Evolutionary conservation across 2,888 invertebrate genomes (phyloP).

Genomic region (Eupithecia inturbata): DNA sequence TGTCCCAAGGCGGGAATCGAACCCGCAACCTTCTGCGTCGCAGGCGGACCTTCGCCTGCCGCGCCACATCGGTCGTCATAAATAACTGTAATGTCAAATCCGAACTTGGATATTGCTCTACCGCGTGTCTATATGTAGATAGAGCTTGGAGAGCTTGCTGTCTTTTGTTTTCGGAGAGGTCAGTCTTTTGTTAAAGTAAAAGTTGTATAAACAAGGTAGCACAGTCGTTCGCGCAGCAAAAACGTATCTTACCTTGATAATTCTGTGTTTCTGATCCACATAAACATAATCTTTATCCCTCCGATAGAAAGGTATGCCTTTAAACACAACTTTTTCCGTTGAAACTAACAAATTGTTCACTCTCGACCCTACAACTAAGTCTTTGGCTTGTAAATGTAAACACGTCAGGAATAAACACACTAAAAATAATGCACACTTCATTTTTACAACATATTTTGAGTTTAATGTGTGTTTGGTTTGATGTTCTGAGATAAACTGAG

Average conservation of each 20-base stretch:
- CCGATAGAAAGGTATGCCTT: conserved; percentile 61
- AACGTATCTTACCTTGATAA: conserved; percentile 67
- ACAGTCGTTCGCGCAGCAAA: not conserved
- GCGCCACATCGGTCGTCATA: no score
- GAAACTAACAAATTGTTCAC: conserved; percentile 73
- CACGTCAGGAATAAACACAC: conserved; percentile 56
- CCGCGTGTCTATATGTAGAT: not conserved
- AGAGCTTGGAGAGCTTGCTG: no score
- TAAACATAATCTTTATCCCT: conserved; percentile 74
- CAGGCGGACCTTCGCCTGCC: no score
- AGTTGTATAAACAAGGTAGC: not conserved
- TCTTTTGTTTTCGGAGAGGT: no score
- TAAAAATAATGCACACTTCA: conserved; percentile 59
- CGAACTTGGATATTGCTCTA: not conserved
- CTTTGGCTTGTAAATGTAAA: conserved; percentile 64
- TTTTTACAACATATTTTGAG: conserved; percentile 54
- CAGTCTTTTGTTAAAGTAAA: not conserved
- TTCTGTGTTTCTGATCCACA: conserved; percentile 66
- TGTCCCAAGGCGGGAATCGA: no score
- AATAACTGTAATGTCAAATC: not conserved
- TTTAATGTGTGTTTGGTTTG: conserved; percentile 54
- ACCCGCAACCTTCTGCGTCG: no score
- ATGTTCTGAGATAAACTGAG: conserved; percentile 47
- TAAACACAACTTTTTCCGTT: conserved; percentile 67
- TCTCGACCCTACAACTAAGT: conserved; percentile 68